Evolutionary conservation across 2,797 vertebrate genomes (phyloP).

Genomic region (Chelonia mydas): DNA sequence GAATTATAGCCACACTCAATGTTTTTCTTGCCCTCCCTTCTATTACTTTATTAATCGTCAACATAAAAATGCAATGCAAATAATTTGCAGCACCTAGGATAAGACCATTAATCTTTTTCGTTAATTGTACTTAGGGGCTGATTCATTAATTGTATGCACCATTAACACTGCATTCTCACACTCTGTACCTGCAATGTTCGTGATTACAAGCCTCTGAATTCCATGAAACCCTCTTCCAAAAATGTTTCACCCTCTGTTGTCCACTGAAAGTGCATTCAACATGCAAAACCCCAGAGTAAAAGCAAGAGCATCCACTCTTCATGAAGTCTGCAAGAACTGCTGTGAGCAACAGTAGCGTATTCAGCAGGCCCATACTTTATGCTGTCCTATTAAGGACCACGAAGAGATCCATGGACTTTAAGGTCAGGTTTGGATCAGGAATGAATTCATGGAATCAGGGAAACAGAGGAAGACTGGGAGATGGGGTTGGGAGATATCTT

Average conservation of each 20-base stretch:
- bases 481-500: background rate
- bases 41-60: conserved; percentile 42
- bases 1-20: conserved; percentile 11
- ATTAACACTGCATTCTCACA: background rate
- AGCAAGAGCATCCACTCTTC: background rate
- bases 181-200: background rate
- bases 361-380: background rate
- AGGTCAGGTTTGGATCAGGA: background rate
- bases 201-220: background rate
- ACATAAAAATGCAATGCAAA: conserved; percentile 63
- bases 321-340: background rate
- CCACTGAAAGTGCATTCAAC: background rate
- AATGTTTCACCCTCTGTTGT: background rate
- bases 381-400: background rate
- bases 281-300: background rate
- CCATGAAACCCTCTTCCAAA: background rate
- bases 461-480: background rate
- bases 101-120: conserved; percentile 41
- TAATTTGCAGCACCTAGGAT: conserved; percentile 53
- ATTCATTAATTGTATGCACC: conserved; percentile 32
- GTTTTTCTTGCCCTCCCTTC: background rate
- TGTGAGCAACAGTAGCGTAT: background rate
- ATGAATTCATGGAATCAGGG: background rate
- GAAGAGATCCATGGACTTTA: background rate
- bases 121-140: conserved; percentile 57